Evolutionary conservation across 2,113 vertebrate genomes (phyloP), one percentile per base, ranked within the genome.

Genomic region (Sylvilagus bachmani): DNA sequence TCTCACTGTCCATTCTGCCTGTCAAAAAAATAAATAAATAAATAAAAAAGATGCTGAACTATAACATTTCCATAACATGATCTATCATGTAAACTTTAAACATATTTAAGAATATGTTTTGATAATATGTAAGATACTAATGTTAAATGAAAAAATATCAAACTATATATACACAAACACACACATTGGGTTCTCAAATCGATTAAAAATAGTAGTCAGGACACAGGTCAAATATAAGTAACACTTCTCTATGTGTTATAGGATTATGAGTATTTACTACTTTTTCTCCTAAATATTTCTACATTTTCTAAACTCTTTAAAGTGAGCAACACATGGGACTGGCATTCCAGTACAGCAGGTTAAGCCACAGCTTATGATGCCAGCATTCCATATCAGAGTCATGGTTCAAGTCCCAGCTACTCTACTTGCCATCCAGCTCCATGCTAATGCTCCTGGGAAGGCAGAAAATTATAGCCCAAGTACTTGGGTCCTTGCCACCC

Each of bases 51-150:
- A 89, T n/a, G 2, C 17, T 27, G 81, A 86, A 69, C 27, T 73
- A 53, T 73, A 14, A 10, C 16, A 71, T 4, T 89, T 89, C 6
- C 58, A 77, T 80, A 66, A 49, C 25, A 70, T 53, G 66, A 69
- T 64, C 61, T 69, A 75, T 11, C 44, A 44, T 66, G 27, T 5
- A 67, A 22, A 24, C 13, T 89, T 71, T 70, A 92, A 86, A 64
- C n/a, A 67, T 73, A 74, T 74, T 91, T 80, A 84, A 51, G n/a
- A 86, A 85, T 73, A 74, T 70, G 33, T 33, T 78, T 92, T 83
- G 16, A 66, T 67, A 73, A 84, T 86, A 22, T 61, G 78, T 21
- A 44, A 77, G 64, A 71, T 73, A 1, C 21, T 87, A 78, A 38
- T 66, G 10, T 62, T 95, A 84, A 89, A 29, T n/a, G 17, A 84